Percentiles rank a stretch among this genome's conserved stretches.
Evolutionary conservation across 2,113 vertebrate genomes (phyloP).

Genomic region (Benitochromis conjunctus): DNA sequence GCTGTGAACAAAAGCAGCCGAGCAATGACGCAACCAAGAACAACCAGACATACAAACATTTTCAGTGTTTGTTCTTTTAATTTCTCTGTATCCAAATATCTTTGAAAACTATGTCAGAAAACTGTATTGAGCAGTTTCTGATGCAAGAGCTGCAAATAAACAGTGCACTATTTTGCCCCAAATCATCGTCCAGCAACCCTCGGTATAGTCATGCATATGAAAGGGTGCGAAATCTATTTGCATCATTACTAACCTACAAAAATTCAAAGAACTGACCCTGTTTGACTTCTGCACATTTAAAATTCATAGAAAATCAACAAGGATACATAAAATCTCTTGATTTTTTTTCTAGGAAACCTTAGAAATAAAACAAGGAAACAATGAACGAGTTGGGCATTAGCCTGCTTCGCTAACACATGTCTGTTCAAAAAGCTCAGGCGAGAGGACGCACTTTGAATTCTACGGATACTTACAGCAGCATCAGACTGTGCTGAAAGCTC

Average conservation of each 20-base stretch:
- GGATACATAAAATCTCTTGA: background rate
- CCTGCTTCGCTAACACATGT: background rate
- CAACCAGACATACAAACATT: background rate
- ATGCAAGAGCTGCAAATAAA: background rate
- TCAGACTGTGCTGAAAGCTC: background rate
- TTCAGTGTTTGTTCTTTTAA: background rate
- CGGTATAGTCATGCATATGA: background rate
- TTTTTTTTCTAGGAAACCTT: background rate
- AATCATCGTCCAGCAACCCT: background rate
- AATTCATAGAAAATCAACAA: background rate
- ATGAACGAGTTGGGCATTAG: background rate
- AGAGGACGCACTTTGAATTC: background rate
- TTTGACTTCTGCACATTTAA: background rate
- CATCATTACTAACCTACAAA: background rate
- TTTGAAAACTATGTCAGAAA: background rate
- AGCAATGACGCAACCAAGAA: background rate
- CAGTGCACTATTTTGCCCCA: background rate
- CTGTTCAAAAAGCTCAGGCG: background rate
- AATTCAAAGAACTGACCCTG: background rate
- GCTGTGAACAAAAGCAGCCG: background rate
- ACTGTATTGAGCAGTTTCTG: background rate
- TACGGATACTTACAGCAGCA: background rate
- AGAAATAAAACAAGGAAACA: background rate
- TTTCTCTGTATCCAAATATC: background rate
- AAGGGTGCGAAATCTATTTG: background rate